Percentiles rank a stretch among this genome's conserved stretches.
Conservation (phyloP, 2,888 invertebrate species). For the Apantesis nais region DNA sequence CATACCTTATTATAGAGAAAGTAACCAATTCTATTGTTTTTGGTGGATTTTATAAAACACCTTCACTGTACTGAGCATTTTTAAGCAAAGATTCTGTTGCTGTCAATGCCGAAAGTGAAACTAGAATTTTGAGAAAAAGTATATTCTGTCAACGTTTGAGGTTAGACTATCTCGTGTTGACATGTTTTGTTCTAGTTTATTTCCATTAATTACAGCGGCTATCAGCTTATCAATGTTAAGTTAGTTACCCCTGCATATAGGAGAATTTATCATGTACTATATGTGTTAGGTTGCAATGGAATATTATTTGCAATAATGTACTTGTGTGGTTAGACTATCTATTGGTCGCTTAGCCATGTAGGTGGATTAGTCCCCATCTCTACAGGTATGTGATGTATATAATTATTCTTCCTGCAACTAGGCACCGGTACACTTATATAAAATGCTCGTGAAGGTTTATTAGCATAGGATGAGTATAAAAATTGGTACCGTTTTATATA, state of each 20-base stretch:
- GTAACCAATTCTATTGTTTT: conserved; percentile 77
- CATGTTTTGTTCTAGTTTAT: conserved; percentile 6
- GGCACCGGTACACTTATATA: not conserved
- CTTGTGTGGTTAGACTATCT: conserved; percentile 15
- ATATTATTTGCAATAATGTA: conserved; percentile 6
- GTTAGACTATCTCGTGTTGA: not conserved
- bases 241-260: not conserved
- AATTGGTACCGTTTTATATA: not conserved
- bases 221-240: conserved; percentile 11
- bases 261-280: not conserved
- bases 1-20: conserved; percentile 89
- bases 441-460: not conserved
- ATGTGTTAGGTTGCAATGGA: conserved; percentile 3
- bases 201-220: conserved; percentile 9
- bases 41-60: conserved; percentile 73
- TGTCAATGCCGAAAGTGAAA: not conserved
- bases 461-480: not conserved
- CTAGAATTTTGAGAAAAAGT: not conserved
- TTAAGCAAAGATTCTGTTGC: not conserved
- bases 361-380: conserved; percentile 9
- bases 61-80: conserved; percentile 62
- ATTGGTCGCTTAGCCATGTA: conserved; percentile 5
- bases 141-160: not conserved
- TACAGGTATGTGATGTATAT: conserved; percentile 6
- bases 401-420: not conserved